Base-by-base conservation (phyloP, 2,113 vertebrate species). In the Haplochromis vanheusdeni region DNA sequence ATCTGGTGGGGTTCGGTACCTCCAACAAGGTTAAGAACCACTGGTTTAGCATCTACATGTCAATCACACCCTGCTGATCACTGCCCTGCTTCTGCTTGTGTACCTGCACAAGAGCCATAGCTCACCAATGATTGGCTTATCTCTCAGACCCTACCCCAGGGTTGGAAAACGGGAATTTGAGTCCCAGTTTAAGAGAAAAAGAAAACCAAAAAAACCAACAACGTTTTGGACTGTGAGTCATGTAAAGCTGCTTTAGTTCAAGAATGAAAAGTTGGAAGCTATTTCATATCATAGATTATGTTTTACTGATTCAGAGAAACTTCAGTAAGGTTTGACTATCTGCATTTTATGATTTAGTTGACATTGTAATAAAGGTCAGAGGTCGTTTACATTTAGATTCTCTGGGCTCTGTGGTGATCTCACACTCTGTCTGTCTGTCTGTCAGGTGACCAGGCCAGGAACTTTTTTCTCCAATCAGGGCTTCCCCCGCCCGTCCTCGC, bases 401-500 rank as follows among this genome's bases (percentile, higher is more conserved):
- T 77, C 26, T n/a, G 42, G 26, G 9, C 23, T 75, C 16, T 17
- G 19, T 68, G 9, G 52, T 37, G 7, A 62, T 31, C 21, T 70
- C 42, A 79, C 31, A 12, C 86, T 4, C n/a, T 79, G 4, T 88
- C 55, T 94, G 65, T 93, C 92, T 92, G 58, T 93, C 92, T 91
- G 21, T 93, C 33, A 98, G 99, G 98, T 94, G 99, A 99, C 96
- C 98, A 99, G 97, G 99, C 99, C 87, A 97, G 97, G 92, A 99
- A 98, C 95, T 99, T 99, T 92, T 99, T 99, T 95, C 97, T 99
- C 85, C 99, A 99, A 21, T 99, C 99, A 86, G 98, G 98, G 62
- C 96, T 99, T 94, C 98, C 98, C 91, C 97, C 98, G 11, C 97
- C 98, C n/a, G 97, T 99, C 92, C 96, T 99, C 92, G 98, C 99